phyloP scores from a whole-genome alignment of 2,888 invertebrate genomes.

The Cosmorhoe ocellata region DNA sequence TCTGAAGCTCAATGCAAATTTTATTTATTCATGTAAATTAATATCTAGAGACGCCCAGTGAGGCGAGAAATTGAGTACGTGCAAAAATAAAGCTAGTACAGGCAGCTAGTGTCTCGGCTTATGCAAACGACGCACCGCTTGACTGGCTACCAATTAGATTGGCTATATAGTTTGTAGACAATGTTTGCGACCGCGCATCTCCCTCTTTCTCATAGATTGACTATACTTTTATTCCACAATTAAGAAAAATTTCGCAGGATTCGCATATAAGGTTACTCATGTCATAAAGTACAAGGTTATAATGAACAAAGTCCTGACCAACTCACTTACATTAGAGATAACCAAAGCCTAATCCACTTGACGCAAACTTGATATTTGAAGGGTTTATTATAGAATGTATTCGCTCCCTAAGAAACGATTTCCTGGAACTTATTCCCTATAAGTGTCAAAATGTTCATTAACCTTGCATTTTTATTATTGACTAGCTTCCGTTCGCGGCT shows the following conservation, averaged over 20 bases:
- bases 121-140: slow-evolving; percentile 60
- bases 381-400: no score
- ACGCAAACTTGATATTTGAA: no score
- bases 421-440: no score
- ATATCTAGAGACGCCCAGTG: slow-evolving; percentile 78
- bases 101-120: slow-evolving; percentile 59
- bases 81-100: slow-evolving; percentile 75
- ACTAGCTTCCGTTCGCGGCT: no score
- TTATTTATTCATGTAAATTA: slow-evolving; percentile 83
- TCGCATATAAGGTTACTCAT: no score
- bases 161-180: slow-evolving; percentile 33
- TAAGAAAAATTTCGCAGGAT: not conserved
- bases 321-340: no score
- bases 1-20: slow-evolving; percentile 79
- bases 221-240: not conserved
- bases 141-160: slow-evolving; percentile 66
- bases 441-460: no score
- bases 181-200: slow-evolving; percentile 24
- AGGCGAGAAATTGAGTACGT: slow-evolving; percentile 81
- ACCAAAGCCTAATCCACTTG: no score
- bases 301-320: no score
- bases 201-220: not conserved
- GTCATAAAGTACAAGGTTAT: no score
- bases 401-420: no score
- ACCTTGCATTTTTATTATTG: no score